Evolutionary conservation across 2,888 invertebrate genomes (phyloP).

Genomic region (Horisme vitalbata): DNA sequence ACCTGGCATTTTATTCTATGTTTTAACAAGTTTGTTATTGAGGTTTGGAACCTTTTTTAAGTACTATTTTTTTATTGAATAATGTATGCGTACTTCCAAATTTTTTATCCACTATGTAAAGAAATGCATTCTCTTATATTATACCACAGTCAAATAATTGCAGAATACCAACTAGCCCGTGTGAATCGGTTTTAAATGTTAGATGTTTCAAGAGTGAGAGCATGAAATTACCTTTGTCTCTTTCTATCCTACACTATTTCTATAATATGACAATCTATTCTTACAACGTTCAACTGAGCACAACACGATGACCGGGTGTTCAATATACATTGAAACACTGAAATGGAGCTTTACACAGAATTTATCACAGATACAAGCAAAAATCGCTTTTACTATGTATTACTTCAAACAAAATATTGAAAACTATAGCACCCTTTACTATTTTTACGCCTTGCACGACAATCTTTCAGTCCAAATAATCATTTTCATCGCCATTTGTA

Average conservation of each 20-base stretch:
- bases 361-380: no score
- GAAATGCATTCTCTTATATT: constrained; percentile 69
- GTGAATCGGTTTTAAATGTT: constrained; percentile 77
- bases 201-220: constrained; percentile 63
- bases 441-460: constrained; percentile 33
- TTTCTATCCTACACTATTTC: constrained; percentile 35
- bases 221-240: constrained; percentile 72
- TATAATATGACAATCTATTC: constrained; percentile 22
- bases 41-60: background rate
- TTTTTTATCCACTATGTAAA: constrained; percentile 24
- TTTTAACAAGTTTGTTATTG: no score
- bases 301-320: constrained; percentile 6
- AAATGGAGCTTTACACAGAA: background rate
- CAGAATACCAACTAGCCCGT: constrained; percentile 66
- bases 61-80: background rate
- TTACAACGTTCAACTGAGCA: background rate
- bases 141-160: constrained; percentile 34
- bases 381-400: no score
- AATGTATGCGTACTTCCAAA: background rate
- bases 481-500: constrained; percentile 40
- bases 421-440: constrained; percentile 15
- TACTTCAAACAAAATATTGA: constrained; percentile 2
- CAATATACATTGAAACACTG: background rate
- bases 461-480: constrained; percentile 19
- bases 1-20: no score